Base-by-base conservation (phyloP, 2,113 vertebrate species). In the Megalops atlanticus region DNA sequence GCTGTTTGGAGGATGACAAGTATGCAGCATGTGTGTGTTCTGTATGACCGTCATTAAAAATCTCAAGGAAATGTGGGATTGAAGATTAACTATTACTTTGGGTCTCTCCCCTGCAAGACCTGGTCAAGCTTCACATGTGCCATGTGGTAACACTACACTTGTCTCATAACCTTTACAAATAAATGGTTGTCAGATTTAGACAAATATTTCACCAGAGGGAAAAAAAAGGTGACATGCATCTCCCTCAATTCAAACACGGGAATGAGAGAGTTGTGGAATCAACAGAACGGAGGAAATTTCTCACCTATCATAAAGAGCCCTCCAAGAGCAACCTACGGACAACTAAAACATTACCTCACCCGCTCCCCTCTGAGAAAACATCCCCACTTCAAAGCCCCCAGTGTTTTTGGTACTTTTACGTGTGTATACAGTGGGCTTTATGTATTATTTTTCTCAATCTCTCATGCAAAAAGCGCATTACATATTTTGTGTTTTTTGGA, bases 311-410 rank as follows among this genome's bases (percentile, higher is more conserved):
- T 85, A 86, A 88, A 88, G 79, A 87, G 75, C 64, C 77, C 58
- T 82, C 73, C 64, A 74, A 89, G 85, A 84, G 71, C 72, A 76
- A 82, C 79, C 76, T 72, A 81, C 74, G 85, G 85, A 87, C 86
- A 91, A 83, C 86, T 77, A 79, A 87, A 90, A 88, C 87, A 90
- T 91, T 87, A 89, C 86, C 85, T 90, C 88, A 88, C 80, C 83
- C 54, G 74, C 41, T 79, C 85, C 87, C 86, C 85, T 75, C 88
- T 88, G 89, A 78, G 82, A 88, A 91, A 89, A 89, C 88, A 90
- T 90, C 86, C 84, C 81, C 33, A 87, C 84, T 89, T 90, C 89
- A 91, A 90, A 88, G 87, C n/a, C 54, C 68, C 7, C n/a, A 83
- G 82, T 85, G 82, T 88, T 89, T 88, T 81, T 64, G 74, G 77